Base-by-base conservation (phyloP, 1,140 invertebrate genomes). In the Acromyrmex heyeri region DNA sequence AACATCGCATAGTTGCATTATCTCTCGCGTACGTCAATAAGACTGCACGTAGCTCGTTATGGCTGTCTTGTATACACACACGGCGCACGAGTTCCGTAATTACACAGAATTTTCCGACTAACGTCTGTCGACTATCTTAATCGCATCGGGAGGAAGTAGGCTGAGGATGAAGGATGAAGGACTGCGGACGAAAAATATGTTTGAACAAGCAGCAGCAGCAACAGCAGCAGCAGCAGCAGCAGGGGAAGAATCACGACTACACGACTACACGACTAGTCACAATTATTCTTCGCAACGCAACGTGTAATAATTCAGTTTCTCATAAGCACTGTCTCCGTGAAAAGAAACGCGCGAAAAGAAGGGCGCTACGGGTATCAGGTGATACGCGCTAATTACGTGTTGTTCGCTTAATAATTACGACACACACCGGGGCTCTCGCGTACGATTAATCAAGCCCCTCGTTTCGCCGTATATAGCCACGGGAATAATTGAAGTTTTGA, bases 401-500 rank as follows among this genome's bases (percentile, higher is more conserved):
- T 82, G 88, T 81, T 82, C 85, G 79, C 72, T 73, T 86, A 86
- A 85, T 90, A 90, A 89, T 87, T 70, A 73, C 78, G 77, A 48
- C 57, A 38, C 59, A 53, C 73, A 34, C 55, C 44, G 77, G 14
- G 18, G 30, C 21, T 12, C 82, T 55, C 30, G 57, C 67, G 50
- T 38, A 69, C 79, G 85, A 89, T 90, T 89, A 90, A 90, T 90
- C 87, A 89, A 85, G 53, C 27, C 16, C 53, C 64, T 72, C 27
- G 79, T 72, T 30, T 53, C 62, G 16, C 87, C 88, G 85, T 89
- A 85, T 86, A 89, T 82, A 89, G 85, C 21, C 64, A 57, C 24
- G 48, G 73, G 78, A 82, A 86, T 87, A 90, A 86, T 87, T 73
- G 69, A 90, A 90, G 69, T 82, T 90, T 90, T 72, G 79, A 89